A percentile compares a stretch with the other conserved stretches of the same genome.
Evolutionary conservation across 92 coral and sea anemone genomes (phyloP).

Genomic region (Epizoanthus illoricatus): DNA sequence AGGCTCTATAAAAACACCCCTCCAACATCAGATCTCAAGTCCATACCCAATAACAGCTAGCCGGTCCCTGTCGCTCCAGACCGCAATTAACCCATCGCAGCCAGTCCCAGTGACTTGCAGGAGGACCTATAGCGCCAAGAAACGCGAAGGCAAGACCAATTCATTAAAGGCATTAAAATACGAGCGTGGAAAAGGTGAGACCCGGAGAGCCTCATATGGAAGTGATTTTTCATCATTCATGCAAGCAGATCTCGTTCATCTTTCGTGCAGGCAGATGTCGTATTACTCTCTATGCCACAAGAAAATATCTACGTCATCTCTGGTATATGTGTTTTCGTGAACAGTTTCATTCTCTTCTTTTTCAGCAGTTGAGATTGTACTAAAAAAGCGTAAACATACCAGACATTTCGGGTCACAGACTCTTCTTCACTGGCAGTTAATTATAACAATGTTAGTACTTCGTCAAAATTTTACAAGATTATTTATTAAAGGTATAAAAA

Average conservation of each 20-base stretch:
- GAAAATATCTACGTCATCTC: background rate
- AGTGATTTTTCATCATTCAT: slow-evolving; percentile 31
- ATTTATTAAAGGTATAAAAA: no score
- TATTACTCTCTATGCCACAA: background rate
- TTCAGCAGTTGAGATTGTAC: no score
- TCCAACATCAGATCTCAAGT: slow-evolving; percentile 62
- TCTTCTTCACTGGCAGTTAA: no score
- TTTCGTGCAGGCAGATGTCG: slow-evolving; percentile 3
- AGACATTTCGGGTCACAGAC: no score
- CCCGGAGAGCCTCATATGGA: slow-evolving; percentile 63
- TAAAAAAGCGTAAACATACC: no score
- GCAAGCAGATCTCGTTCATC: background rate
- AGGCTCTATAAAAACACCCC: slow-evolving; percentile 56
- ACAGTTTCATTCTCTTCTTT: background rate
- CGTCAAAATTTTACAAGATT: no score
- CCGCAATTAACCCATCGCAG: slow-evolving; percentile 61
- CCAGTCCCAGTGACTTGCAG: slow-evolving; percentile 61
- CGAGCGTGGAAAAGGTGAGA: slow-evolving; percentile 66
- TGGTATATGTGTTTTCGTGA: no score
- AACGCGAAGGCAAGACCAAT: slow-evolving; percentile 90
- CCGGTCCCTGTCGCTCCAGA: slow-evolving; percentile 78
- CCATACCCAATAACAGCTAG: slow-evolving; percentile 65
- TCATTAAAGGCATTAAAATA: slow-evolving; percentile 55
- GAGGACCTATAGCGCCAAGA: slow-evolving; percentile 92
- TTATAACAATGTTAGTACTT: no score